phyloP scores from a whole-genome alignment of 1,140 invertebrate genomes.

The Ceratina australensis region DNA sequence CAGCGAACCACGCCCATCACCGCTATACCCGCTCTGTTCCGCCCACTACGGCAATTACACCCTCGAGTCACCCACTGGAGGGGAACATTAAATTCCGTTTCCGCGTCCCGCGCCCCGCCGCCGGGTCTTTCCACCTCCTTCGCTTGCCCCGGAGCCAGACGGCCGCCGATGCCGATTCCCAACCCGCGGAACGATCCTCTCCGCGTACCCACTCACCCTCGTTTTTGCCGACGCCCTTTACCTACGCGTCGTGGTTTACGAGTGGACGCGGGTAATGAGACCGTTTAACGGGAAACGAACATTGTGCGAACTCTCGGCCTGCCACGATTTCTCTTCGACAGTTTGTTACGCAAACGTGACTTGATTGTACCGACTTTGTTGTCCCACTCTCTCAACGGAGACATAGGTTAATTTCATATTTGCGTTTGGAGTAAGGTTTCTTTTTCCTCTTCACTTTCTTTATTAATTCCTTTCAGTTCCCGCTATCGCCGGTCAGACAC shows the following conservation, averaged over 20 bases:
- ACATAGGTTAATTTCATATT: no score
- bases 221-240: not conserved
- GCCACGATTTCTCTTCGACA: no score
- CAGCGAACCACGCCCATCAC: constrained; percentile 75
- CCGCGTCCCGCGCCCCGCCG: constrained; percentile 25
- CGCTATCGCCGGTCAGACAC: no score
- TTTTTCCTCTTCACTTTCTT: no score
- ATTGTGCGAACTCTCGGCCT: not conserved
- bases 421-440: no score
- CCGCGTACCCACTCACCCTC: constrained; percentile 22
- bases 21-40: constrained; percentile 68
- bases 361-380: not conserved
- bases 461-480: no score
- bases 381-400: no score
- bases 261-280: constrained; percentile 26
- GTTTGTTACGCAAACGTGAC: not conserved
- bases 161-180: not conserved
- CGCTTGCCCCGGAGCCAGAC: constrained; percentile 1
- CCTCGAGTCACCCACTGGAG: constrained; percentile 68
- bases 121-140: constrained; percentile 31
- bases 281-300: constrained; percentile 23
- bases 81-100: constrained; percentile 64
- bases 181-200: constrained; percentile 8
- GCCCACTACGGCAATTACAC: constrained; percentile 77
- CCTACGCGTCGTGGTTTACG: not conserved